Conservation (phyloP, 2,797 vertebrate genomes). For the Percopsis omiscomaycus region DNA sequence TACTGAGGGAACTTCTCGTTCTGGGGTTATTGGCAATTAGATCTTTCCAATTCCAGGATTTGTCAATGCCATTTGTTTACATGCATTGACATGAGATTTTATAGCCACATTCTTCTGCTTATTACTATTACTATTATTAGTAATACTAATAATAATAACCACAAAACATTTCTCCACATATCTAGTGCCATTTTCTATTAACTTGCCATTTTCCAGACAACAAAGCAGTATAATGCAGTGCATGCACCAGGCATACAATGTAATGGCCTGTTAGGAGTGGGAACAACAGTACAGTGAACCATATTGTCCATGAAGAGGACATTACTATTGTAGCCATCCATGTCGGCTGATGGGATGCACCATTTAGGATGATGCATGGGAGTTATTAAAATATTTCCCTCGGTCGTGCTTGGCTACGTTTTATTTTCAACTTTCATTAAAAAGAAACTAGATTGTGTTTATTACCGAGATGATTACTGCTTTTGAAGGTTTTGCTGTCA, state of each 20-base stretch:
- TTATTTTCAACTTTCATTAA: conserved; percentile 18
- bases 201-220: conserved; percentile 5
- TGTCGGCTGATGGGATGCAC: conserved; percentile 40
- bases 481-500: too few relatives aligned
- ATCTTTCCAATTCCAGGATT: too few relatives aligned
- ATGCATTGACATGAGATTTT: too few relatives aligned
- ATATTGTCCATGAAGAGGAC: conserved; percentile 41
- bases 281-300: conserved; percentile 28
- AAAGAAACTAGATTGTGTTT: not conserved
- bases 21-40: too few relatives aligned
- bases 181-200: conserved; percentile 18
- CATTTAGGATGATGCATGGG: conserved; percentile 51
- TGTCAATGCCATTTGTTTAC: too few relatives aligned
- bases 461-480: not conserved
- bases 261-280: conserved; percentile 48
- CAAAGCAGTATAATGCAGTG: conserved; percentile 20
- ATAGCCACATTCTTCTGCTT: too few relatives aligned
- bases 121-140: too few relatives aligned
- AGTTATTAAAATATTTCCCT: conserved; percentile 32
- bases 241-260: conserved; percentile 14
- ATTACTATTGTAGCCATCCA: conserved; percentile 39
- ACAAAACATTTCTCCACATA: conserved; percentile 6
- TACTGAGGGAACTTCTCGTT: too few relatives aligned
- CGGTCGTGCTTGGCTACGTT: conserved; percentile 11
- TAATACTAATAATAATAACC: too few relatives aligned